Evolutionary conservation across 1,140 invertebrate species (phyloP).

Genomic region (Drosophila guanche): DNA sequence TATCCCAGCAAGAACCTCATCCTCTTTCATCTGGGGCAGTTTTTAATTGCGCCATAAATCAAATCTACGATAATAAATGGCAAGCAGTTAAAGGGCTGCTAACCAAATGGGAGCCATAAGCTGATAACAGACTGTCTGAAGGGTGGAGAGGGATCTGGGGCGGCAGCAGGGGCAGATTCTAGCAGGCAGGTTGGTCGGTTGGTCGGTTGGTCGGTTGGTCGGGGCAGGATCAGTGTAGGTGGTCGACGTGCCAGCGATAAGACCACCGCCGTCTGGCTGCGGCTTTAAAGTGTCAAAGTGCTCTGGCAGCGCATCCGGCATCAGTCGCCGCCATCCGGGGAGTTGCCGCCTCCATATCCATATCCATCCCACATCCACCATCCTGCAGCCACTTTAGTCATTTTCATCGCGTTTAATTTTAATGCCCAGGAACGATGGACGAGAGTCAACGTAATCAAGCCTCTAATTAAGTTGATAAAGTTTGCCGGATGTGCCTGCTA

Average conservation of each 20-base stretch:
- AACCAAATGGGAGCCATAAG: slow-evolving; percentile 81
- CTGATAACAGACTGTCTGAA: slow-evolving; percentile 65
- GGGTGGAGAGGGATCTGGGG: neutral
- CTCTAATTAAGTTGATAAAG: slow-evolving; percentile 81
- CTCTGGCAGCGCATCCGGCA: slow-evolving; percentile 42
- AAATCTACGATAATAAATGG: slow-evolving; percentile 81
- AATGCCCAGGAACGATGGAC: slow-evolving; percentile 55
- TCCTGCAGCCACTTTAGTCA: slow-evolving; percentile 29
- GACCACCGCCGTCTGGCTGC: slow-evolving; percentile 34
- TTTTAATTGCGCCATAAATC: slow-evolving; percentile 81
- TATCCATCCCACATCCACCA: neutral
- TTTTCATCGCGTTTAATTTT: slow-evolving; percentile 59
- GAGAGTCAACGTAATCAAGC: slow-evolving; percentile 72
- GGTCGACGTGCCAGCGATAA: slow-evolving; percentile 50
- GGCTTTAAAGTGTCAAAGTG: slow-evolving; percentile 72
- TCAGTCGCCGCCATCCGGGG: slow-evolving; percentile 15
- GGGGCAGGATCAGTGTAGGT: slow-evolving; percentile 31
- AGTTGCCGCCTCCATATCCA: neutral
- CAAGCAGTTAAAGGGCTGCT: slow-evolving; percentile 78
- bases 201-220: too few relatives aligned
- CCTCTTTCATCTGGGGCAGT: slow-evolving; percentile 50
- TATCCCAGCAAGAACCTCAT: neutral
- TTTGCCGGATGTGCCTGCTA: slow-evolving; percentile 33
- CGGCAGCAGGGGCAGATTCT: too few relatives aligned
- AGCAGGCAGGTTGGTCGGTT: neutral